A percentile compares a stretch with the other conserved stretches of the same genome.
Conservation (phyloP, 2,113 vertebrate species). For the Cinclus mexicanus region DNA sequence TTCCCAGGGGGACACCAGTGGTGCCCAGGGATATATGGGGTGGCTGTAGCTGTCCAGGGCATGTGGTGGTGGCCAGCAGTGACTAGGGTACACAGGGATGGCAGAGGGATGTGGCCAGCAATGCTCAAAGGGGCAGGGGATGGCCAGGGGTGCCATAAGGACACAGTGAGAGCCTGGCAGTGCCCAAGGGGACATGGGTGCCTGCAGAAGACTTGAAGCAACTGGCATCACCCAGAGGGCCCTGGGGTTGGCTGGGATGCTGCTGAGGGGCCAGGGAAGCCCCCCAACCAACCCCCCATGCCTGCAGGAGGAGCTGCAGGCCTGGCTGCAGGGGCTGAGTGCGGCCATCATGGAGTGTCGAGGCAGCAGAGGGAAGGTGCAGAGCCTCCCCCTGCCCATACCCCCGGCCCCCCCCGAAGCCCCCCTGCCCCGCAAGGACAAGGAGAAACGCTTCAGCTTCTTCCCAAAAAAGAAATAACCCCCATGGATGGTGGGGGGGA, state of each 20-base stretch:
- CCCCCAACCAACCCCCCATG: neutral
- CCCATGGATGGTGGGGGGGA: neutral
- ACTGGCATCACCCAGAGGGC: no score
- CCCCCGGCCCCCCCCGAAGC: conserved; percentile 47
- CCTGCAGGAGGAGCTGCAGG: conserved; percentile 87
- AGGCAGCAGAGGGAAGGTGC: conserved; percentile 75
- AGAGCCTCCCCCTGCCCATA: conserved; percentile 77
- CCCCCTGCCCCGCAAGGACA: conserved; percentile 80
- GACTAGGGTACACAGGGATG: no score
- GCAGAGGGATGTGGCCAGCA: fast-evolving
- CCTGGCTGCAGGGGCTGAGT: conserved; percentile 86
- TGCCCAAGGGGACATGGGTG: no score
- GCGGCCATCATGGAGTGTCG: conserved; percentile 78
- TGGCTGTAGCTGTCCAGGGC: neutral
- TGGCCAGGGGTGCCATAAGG: neutral
- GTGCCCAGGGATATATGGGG: no score
- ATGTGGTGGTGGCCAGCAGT: neutral
- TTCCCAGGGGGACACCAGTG: neutral
- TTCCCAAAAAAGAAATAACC: conserved; percentile 91
- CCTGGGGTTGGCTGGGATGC: fast-evolving
- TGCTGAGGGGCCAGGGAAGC: no score
- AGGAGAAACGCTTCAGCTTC: conserved; percentile 90
- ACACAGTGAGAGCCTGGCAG: fast-evolving
- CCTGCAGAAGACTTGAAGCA: neutral
- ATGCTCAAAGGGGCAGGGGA: no score